Evolutionary conservation across 2,888 invertebrate species (phyloP).

Genomic region (Dendrolimus houi): DNA sequence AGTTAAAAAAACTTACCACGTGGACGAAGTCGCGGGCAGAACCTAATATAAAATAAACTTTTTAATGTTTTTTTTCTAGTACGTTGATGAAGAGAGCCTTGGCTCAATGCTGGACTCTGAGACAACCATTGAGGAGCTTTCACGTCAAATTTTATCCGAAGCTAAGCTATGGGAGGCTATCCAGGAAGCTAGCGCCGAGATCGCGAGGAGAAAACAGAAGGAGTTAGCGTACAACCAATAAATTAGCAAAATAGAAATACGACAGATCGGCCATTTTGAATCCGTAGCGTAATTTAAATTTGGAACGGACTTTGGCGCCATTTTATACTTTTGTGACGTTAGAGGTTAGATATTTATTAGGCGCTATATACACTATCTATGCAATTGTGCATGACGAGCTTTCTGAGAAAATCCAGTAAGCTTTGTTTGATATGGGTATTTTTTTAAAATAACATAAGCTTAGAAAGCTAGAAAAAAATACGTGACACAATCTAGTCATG

Average conservation of each 20-base stretch:
- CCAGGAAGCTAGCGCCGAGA: constrained; percentile 84
- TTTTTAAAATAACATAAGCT: too few species aligned
- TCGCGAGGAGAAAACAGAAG: constrained; percentile 78
- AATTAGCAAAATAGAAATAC: constrained; percentile 8
- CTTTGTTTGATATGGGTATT: too few species aligned
- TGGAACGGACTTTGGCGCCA: neutral
- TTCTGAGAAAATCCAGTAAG: too few species aligned
- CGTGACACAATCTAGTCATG: too few species aligned
- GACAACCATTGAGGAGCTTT: constrained; percentile 83
- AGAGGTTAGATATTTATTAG: too few species aligned
- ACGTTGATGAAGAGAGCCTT: constrained; percentile 76
- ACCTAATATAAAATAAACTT: too few species aligned
- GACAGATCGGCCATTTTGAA: constrained; percentile 19
- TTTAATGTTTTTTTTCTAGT: constrained; percentile 25
- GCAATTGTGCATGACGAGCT: too few species aligned
- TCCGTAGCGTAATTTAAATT: constrained; percentile 19
- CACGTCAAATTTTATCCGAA: constrained; percentile 86
- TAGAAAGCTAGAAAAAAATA: too few species aligned
- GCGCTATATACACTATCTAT: too few species aligned
- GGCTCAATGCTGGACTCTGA: constrained; percentile 81
- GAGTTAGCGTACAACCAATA: constrained; percentile 34
- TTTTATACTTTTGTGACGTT: neutral
- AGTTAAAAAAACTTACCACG: too few species aligned
- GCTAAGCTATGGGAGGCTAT: constrained; percentile 88
- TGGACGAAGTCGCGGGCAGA: too few species aligned